phyloP scores from a whole-genome alignment of 2,113 vertebrate species.

The Tragulus kanchil region DNA sequence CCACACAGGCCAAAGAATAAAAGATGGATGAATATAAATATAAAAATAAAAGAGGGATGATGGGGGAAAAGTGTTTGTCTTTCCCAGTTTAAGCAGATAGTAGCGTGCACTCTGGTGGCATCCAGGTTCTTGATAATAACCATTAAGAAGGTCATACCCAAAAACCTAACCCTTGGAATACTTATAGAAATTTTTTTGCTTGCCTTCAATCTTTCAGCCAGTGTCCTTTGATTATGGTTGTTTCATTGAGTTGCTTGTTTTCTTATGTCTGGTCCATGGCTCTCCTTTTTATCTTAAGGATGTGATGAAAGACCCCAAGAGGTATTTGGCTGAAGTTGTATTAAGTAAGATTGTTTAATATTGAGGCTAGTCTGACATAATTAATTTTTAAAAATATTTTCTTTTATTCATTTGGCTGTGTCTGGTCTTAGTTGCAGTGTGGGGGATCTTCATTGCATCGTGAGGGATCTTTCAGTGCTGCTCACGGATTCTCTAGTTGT shows the following conservation, averaged over 20 bases:
- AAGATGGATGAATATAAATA: no score
- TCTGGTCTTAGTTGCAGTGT: neutral
- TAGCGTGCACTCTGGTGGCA: neutral
- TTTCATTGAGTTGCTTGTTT: neutral
- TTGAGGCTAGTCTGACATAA: constrained; percentile 18
- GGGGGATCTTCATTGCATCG: neutral
- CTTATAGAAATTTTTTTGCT: neutral
- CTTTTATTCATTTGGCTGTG: neutral
- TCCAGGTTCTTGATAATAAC: constrained; percentile 27
- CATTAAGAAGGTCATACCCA: constrained; percentile 18
- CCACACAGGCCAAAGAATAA: no score
- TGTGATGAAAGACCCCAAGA: constrained; percentile 32
- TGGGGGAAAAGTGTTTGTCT: neutral
- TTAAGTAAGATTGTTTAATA: constrained; percentile 6
- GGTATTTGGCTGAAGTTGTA: constrained; percentile 2
- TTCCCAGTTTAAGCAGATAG: constrained; percentile 39
- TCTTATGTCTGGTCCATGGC: neutral
- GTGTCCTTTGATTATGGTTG: neutral
- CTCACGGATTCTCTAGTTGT: neutral
- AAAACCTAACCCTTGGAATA: neutral
- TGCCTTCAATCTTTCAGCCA: constrained; percentile 12
- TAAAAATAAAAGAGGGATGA: no score
- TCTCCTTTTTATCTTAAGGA: constrained; percentile 42
- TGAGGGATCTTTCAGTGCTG: neutral
- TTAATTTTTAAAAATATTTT: constrained; percentile 39